Base-by-base conservation (phyloP, 1,140 invertebrate species). In the Agrilus planipennis region DNA sequence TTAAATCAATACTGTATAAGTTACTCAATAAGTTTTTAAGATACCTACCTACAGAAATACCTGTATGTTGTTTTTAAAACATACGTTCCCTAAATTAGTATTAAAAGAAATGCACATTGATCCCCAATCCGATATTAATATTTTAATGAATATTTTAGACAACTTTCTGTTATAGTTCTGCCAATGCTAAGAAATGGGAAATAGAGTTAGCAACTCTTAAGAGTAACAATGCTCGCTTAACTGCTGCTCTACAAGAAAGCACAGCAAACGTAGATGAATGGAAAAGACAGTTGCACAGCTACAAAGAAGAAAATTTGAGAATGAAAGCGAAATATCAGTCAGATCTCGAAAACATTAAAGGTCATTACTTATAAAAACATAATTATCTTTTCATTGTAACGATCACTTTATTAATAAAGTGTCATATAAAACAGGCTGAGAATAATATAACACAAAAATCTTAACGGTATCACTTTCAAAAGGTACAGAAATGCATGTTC, bases 101-200 rank as follows among this genome's bases (percentile, higher is more conserved):
- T n/a, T n/a, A n/a, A n/a, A n/a, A n/a, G n/a, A n/a, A n/a, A n/a
- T n/a, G n/a, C n/a, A n/a, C n/a, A n/a, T n/a, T n/a, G n/a, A n/a
- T n/a, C n/a, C n/a, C n/a, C n/a, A n/a, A n/a, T n/a, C n/a, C n/a
- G n/a, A n/a, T 14, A 16, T 10, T 38, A 44, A 38, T 44, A 50
- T 16, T 34, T 43, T 15, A 41, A 29, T 22, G 27, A 15, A 39
- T 35, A 32, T 20, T 38, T 32, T 31, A 25, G 9, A 32, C 31
- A 35, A 20, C 20, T 51, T 36, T 54, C 45, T 42, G 46, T 68
- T 67, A 36, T 60, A 94, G 90, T 67, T 94, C 89, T 37, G 84
- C 89, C 17, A 95, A 95, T 70, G 90, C 90, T 2, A 96, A 96
- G 67, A 96, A 97, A 63, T 97, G 92, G 92, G 92, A 97, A 73